Evolutionary conservation across 2,888 invertebrate genomes (phyloP), one percentile per base, ranked within the genome.

Genomic region (Acrobasis consociella): DNA sequence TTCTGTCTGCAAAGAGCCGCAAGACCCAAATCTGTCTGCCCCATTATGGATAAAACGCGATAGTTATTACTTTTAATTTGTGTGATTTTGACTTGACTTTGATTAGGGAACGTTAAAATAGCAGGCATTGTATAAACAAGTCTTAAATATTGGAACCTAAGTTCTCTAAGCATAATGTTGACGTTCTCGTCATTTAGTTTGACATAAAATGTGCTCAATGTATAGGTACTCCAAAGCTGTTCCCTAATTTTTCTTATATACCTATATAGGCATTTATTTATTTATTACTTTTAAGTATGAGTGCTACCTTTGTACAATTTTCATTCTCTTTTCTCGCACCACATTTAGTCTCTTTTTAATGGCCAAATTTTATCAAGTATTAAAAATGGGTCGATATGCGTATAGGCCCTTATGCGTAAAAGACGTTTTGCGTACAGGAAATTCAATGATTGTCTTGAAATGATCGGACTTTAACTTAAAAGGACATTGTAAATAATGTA

Each of bases 401-500:
- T 13, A 46, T 46, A n/a, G 46, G 46, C 3, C 46, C 13, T 13
- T 46, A 7, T 46, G 46, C 46, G 46, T 13, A 46, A 46, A 31
- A 7, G 8, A 31, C 8, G 31, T 31, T 31, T 31, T 31, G 31
- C 31, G 5, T 7, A 31, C 7, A 31, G 31, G 31, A 31, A 31
- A 31, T 7, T 5, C 42, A 2, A 8, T 46, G 46, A 46, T 46
- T 46, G 46, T 11, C 46, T 13, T 5, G n/a, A 46, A n/a, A n/a
- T 31, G 22, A 31, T 46, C 46, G 46, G n/a, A 46, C 46, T 46
- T 46, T 46, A 31, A 31, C 52, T 37, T 52, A 52, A 52, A n/a
- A 55, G 31, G 37, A 60, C 67, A 67, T 66, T 72, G 69, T 74
- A 72, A 71, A 71, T 71, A 71, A 59, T 75, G 75, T 75, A 75